Base-by-base conservation (phyloP, 2,888 invertebrate genomes). In the Chrysotoxum bicinctum region DNA sequence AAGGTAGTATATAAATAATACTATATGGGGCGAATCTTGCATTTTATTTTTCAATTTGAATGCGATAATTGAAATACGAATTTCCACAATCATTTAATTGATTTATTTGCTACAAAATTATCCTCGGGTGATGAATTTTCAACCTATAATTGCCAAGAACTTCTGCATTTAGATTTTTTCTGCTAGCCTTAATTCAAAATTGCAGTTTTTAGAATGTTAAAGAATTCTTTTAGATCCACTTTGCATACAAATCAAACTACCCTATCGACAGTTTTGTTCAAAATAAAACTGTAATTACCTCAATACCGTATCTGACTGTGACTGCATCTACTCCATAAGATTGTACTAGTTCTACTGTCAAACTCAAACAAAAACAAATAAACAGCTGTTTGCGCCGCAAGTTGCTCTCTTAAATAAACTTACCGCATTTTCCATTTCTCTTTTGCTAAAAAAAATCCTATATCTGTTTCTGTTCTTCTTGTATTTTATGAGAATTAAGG, bases 321-420 rank as follows among this genome's bases (percentile, higher is more conserved):
- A 14, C 2, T 5, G 58, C 43, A 21, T 45, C 66, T 75, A 75
- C 16, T 35, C 58, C 45, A 19, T 26, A 3, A 19, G 45, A 37
- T 48, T 26, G 66, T 54, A 60, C 73, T 14, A 78, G 54, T 3
- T 2, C 2, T 4, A 12, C 35, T 48, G 45, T 64, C 45, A 66
- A 9, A 32, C 5, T 8, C 6, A 45, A 56, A 85, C 23, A 48
- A 81, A 81, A 85, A 85, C 84, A 68, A 84, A 37, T 5, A 80
- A 75, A 52, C 85, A 85, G 85, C 85, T 85, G 85, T 69, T 85
- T 21, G 35, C 23, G 30, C 72, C 62, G 78, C 75, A 75, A 56
- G 12, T 16, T 6, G 0, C 23, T 85, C 85, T 85, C 85, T 81
- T 85, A 85, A 81, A 62, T 58, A 48, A 64, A 75, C 76, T 73